Conservation (phyloP, 1,140 invertebrate genomes). For the Probaryconus sp. region DNA sequence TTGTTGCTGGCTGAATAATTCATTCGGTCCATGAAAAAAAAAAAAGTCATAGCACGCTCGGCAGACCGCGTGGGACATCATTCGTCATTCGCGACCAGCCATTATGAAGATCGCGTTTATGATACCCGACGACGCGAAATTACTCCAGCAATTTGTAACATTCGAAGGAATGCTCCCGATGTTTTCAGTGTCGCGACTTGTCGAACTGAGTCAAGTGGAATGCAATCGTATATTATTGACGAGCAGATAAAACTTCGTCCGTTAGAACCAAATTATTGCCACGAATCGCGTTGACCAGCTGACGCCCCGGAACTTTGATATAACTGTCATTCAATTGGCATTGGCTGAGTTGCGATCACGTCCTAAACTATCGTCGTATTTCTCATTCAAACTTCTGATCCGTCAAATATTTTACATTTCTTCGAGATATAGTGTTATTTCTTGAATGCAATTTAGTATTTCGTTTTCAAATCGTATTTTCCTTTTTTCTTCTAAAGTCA, state of each 20-base stretch:
- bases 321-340: constrained; percentile 42
- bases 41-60: constrained; percentile 15
- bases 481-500: neutral
- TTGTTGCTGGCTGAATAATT: constrained; percentile 40
- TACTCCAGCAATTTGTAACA: constrained; percentile 61
- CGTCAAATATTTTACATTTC: constrained; percentile 30
- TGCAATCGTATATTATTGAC: constrained; percentile 38
- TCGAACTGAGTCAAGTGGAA: constrained; percentile 40
- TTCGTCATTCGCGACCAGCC: constrained; percentile 42
- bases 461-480: constrained; percentile 1
- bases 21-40: constrained; percentile 23
- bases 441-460: constrained; percentile 26
- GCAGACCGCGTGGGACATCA: constrained; percentile 42
- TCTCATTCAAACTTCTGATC: constrained; percentile 39
- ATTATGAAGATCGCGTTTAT: constrained; percentile 59
- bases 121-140: constrained; percentile 60
- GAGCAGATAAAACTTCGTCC: constrained; percentile 47
- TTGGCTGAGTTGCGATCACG: constrained; percentile 3
- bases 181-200: constrained; percentile 15
- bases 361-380: constrained; percentile 20
- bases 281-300: constrained; percentile 26
- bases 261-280: constrained; percentile 45
- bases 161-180: neutral
- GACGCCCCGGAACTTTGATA: constrained; percentile 25
- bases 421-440: constrained; percentile 7